Evolutionary conservation across 2,113 vertebrate species (phyloP).

Genomic region (Dromaius novaehollandiae): DNA sequence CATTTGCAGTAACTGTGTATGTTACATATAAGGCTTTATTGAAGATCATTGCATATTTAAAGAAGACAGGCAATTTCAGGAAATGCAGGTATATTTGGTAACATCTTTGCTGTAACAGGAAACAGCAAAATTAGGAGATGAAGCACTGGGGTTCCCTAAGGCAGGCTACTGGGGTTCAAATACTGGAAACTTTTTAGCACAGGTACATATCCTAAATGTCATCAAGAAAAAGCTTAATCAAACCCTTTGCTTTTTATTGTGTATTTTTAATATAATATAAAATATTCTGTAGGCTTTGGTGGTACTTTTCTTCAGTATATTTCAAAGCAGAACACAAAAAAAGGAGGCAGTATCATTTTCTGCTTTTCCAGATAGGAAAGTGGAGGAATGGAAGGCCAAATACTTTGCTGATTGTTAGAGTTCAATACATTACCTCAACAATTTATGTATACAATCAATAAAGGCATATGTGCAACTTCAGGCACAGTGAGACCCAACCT

Average conservation of each 20-base stretch:
- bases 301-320: neutral
- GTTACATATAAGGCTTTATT: neutral
- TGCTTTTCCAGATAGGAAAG: neutral
- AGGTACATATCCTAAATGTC: neutral
- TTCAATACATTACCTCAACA: neutral
- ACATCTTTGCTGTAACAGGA: neutral
- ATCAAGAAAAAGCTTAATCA: neutral
- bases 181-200: neutral
- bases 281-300: neutral
- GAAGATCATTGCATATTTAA: neutral
- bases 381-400: neutral
- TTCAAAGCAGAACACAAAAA: neutral
- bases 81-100: neutral
- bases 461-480: neutral
- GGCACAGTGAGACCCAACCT: neutral
- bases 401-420: neutral
- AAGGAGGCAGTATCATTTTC: accelerated
- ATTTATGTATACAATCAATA: neutral
- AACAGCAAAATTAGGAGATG: neutral
- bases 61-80: neutral
- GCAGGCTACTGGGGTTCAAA: neutral
- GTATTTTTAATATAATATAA: neutral
- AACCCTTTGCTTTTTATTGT: neutral
- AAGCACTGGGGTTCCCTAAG: neutral
- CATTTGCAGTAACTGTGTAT: neutral